These are phyloP conservation scores for Pseudomyrmex pallidus DNA, from an alignment of 1,140 invertebrate species.

Conservation along the genomic window DNA sequence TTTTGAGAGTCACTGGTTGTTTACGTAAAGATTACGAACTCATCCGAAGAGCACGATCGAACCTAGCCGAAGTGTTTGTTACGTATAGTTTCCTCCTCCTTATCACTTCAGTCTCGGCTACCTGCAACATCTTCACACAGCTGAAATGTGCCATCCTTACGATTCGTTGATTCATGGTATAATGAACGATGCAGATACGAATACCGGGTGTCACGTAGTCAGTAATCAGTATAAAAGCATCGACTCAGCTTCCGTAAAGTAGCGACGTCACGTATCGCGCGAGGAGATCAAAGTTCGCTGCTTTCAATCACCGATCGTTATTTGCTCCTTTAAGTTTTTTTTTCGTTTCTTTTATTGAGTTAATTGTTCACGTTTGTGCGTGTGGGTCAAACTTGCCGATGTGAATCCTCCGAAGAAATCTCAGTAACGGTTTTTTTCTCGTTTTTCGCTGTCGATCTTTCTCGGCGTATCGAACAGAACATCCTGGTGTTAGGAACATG, in stretches of 20 bases:
- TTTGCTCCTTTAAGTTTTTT: not conserved
- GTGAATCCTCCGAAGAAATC: not conserved
- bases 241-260: not conserved
- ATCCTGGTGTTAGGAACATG: too few relatives aligned
- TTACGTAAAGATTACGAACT: not conserved
- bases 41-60: not conserved
- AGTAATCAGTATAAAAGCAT: not conserved
- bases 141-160: constrained; percentile 9
- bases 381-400: not conserved
- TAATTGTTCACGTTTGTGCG: not conserved
- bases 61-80: not conserved
- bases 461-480: too few relatives aligned
- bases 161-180: constrained; percentile 20
- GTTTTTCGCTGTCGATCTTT: not conserved
- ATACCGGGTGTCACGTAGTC: not conserved
- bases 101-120: not conserved
- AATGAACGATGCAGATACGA: not conserved
- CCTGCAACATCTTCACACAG: too few relatives aligned
- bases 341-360: not conserved
- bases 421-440: not conserved
- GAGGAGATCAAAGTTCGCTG: not conserved
- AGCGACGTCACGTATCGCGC: not conserved
- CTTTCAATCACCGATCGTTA: not conserved
- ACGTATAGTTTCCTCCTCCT: not conserved
- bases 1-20: not conserved